Base-by-base conservation (phyloP, 2,797 vertebrate genomes). In the Hydrophis major region DNA sequence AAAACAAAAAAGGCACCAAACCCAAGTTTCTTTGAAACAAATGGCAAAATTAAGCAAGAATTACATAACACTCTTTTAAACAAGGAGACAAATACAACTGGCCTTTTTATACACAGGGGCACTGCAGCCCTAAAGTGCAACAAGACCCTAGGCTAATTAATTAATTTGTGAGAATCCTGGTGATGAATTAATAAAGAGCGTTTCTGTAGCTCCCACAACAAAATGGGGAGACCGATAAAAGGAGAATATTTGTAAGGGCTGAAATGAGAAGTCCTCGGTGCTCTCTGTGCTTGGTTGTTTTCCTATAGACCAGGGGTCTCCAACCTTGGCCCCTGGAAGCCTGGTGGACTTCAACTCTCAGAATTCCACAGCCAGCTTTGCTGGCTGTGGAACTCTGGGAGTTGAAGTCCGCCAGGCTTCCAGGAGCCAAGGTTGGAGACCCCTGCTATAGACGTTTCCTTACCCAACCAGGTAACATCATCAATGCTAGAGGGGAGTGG, bases 21-120 rank as follows among this genome's bases (percentile, higher is more conserved):
- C n/a, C 87, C 91, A 93, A 83, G 94, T 95, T 47, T 61, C 61
- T 47, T 86, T 60, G 92, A 92, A 94, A 95, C 95, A 93, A 95
- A 57, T 0, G 89, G 83, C n/a, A 92, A 93, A 92, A 50, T 59
- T 42, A 74, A 92, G 60, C n/a, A 89, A 89, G 93, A 89, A 32
- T 60, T 92, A 89, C 95, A 95, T 94, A 93, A 95, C 32, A 37
- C 50, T 53, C 95, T 96, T 86, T 87, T 20, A 32, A 91, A 69
- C 63, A 94, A 91, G 61, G 60, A 86, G 91, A 91, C 18, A 89
- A 93, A 91, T 93, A 92, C 94, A 92, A 60, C 3, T 20, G 28
- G 56, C 10, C 22, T 11, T 14, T 66, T n/a, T 53, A 57, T 32
- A 69, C 53, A 27, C 47, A 47, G 37, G 37, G 56, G 60, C 18